Conservation (phyloP, 1,140 invertebrate genomes). For the Anoplolepis gracilipes region DNA sequence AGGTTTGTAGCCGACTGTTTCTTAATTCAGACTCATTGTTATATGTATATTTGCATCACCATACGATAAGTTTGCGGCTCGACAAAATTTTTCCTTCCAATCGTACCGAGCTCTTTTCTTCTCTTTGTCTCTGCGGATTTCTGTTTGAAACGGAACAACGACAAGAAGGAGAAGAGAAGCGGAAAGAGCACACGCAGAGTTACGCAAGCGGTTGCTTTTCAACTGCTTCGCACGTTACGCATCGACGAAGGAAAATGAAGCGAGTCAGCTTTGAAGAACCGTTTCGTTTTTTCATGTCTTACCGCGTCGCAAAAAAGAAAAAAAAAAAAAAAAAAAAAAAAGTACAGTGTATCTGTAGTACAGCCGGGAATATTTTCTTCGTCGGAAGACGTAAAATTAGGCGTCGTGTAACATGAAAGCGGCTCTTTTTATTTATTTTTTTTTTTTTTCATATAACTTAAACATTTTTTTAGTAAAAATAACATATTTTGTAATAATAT, state of each 20-base stretch:
- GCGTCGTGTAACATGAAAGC: not conserved
- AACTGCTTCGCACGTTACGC: constrained; percentile 31
- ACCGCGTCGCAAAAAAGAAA: constrained; percentile 5
- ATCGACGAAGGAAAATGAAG: constrained; percentile 39
- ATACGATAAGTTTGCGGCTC: constrained; percentile 3
- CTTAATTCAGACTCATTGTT: constrained; percentile 24
- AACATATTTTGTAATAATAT: too few relatives aligned
- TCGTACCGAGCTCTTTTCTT: not conserved
- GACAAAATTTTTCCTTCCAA: constrained; percentile 37
- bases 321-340: too few relatives aligned
- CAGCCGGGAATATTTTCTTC: constrained; percentile 16
- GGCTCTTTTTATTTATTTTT: not conserved
- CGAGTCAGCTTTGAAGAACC: constrained; percentile 42
- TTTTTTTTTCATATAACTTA: not conserved
- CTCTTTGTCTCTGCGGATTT: constrained; percentile 35
- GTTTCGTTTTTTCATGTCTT: constrained; percentile 27
- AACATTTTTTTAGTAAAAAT: not conserved
- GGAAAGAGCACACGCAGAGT: not conserved
- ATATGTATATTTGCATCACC: not conserved
- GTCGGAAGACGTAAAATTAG: constrained; percentile 5
- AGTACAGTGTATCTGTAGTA: constrained; percentile 1
- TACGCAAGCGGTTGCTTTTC: constrained; percentile 41
- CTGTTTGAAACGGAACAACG: constrained; percentile 27
- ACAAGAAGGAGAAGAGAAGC: constrained; percentile 13
- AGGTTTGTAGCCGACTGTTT: not conserved